A percentile compares a stretch with the other conserved stretches of the same genome.
Conservation (phyloP, 2,797 vertebrate genomes). For the Pangasius djambal region DNA sequence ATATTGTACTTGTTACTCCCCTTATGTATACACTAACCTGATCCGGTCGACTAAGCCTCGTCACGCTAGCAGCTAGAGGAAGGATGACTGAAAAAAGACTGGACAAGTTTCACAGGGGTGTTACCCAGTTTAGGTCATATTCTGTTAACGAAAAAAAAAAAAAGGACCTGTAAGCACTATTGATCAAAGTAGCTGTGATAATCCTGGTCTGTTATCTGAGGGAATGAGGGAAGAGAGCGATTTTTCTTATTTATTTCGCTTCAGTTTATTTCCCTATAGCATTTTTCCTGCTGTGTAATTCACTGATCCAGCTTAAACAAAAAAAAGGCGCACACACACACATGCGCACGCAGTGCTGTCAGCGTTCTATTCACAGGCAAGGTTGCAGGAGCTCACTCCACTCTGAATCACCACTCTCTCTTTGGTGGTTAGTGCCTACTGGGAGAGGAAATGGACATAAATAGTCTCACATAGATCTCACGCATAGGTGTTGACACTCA, state of each 20-base stretch:
- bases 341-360: not conserved
- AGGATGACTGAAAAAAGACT: not conserved
- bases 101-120: not conserved
- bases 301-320: not conserved
- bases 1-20: not conserved
- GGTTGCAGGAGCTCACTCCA: not conserved
- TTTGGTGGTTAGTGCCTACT: not conserved
- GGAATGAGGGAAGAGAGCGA: not conserved
- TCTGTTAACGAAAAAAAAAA: too few species aligned
- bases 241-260: not conserved
- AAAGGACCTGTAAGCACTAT: not conserved
- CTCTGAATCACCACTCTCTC: not conserved
- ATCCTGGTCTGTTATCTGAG: not conserved
- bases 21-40: not conserved
- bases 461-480: not conserved
- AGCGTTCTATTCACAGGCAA: not conserved
- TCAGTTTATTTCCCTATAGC: too few species aligned
- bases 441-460: constrained; percentile 16
- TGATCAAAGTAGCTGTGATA: not conserved
- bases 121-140: not conserved
- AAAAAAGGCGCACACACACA: not conserved
- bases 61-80: not conserved
- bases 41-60: not conserved
- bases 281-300: not conserved
- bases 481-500: constrained; percentile 2